Percentiles rank a stretch among this genome's conserved stretches.
phyloP scores from a whole-genome alignment of 1,140 invertebrate genomes.

The Bradysia coprophila region DNA sequence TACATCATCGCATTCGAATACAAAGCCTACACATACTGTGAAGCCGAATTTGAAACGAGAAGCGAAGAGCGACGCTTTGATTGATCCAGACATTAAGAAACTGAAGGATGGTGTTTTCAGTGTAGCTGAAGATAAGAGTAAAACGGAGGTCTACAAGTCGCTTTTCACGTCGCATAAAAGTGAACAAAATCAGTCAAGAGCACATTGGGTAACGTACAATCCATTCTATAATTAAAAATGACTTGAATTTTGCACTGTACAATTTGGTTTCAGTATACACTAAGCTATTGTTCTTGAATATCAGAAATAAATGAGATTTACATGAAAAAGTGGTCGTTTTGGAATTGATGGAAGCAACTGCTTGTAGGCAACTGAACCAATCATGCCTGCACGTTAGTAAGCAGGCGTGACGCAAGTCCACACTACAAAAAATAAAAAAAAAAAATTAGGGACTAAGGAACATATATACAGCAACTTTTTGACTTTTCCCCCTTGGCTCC shows the following conservation, averaged over 20 bases:
- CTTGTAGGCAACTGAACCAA: too few species aligned
- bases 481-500: too few species aligned
- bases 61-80: conserved; percentile 17
- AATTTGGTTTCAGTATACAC: too few species aligned
- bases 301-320: too few species aligned
- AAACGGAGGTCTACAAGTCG: conserved; percentile 83
- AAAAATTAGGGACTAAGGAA: too few species aligned
- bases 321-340: too few species aligned
- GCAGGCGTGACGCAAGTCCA: too few species aligned
- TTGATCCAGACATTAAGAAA: conserved; percentile 55
- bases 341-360: too few species aligned
- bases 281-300: too few species aligned
- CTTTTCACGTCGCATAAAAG: conserved; percentile 80
- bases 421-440: too few species aligned
- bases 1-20: conserved; percentile 6
- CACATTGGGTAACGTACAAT: conserved; percentile 97
- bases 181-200: conserved; percentile 68
- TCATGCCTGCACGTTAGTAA: too few species aligned
- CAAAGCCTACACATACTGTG: conserved; percentile 10
- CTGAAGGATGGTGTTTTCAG: conserved; percentile 58
- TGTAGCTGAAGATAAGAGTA: conserved; percentile 80
- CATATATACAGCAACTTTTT: too few species aligned
- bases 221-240: conserved; percentile 73
- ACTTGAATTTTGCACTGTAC: neutral
- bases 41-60: conserved; percentile 20